Evolutionary conservation across 2,888 invertebrate genomes (phyloP), one percentile per base, ranked within the genome.

Genomic region (Drosophila falleni): DNA sequence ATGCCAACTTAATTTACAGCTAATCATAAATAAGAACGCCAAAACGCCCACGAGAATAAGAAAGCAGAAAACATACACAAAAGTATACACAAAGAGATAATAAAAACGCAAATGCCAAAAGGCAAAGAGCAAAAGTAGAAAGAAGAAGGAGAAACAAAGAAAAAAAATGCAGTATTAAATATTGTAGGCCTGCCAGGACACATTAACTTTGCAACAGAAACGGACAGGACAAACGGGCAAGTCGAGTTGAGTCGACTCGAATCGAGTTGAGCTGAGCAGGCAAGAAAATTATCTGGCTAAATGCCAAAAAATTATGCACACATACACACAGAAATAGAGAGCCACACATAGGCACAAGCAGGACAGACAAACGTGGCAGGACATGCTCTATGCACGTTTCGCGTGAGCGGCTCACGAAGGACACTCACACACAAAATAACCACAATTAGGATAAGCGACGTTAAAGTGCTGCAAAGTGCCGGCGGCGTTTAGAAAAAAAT

Each of bases 361-460:
- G 70, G 55, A 59, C 74, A 70, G 66, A 50, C 69, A 60, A 73
- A 80, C 59, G 74, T 68, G 79, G 78, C 74, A 79, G 79, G 74
- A 81, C 68, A 66, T 78, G 78, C 61, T 64, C 70, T 71, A 81
- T 81, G 81, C 68, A 80, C 64, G 76, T 67, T 81, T 80, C 80
- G 71, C 80, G 81, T 79, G 82, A 75, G 68, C 72, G 61, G 67
- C 63, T 71, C 65, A 75, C 71, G 72, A 79, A 82, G 70, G 68
- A 80, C 69, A 67, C 80, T 71, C 73, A 42, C 64, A 80, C 64
- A 70, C 67, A 73, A 79, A 76, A 78, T 76, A 81, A 81, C 84
- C 85, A 87, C 86, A 87, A 86, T 84, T 87, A 84, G 86, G 81
- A 86, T 87, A 85, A 83, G 81, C 84, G 83, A 68, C 72, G 74